Evolutionary conservation across 2,797 vertebrate species (phyloP).

Genomic region (Eleutherodactylus coqui): DNA sequence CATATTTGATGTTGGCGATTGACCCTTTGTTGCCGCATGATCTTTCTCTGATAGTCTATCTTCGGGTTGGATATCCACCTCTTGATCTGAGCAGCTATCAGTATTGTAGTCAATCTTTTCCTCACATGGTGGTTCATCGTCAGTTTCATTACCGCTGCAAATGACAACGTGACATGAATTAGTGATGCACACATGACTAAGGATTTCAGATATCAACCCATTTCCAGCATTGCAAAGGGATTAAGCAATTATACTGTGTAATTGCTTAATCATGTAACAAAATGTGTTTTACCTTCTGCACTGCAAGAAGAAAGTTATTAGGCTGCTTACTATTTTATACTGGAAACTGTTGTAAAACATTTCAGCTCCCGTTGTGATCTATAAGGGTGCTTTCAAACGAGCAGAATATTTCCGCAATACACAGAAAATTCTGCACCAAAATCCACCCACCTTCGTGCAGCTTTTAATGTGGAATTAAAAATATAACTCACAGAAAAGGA

Average conservation of each 20-base stretch:
- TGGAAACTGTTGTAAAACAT: conserved; percentile 3
- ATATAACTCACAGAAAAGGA: no score
- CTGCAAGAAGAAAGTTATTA: conserved; percentile 9
- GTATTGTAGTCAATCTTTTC: conserved; percentile 86
- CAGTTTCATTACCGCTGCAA: conserved; percentile 75
- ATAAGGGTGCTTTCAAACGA: no score
- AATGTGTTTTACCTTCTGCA: conserved; percentile 18
- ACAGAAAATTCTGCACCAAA: no score
- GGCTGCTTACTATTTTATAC: conserved; percentile 19
- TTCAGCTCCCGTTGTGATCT: conserved; percentile 3
- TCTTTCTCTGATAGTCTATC: conserved; percentile 64
- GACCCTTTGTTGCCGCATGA: conserved; percentile 57
- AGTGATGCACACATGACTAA: conserved; percentile 29
- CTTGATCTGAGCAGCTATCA: conserved; percentile 70
- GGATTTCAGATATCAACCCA: conserved; percentile 45
- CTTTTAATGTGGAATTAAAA: no score
- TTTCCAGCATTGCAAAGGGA: conserved; percentile 41
- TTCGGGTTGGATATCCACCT: conserved; percentile 71
- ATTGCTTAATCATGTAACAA: conserved; percentile 37
- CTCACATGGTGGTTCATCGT: conserved; percentile 86
- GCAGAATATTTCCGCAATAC: no score
- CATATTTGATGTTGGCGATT: conserved; percentile 17
- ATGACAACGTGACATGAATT: conserved; percentile 35
- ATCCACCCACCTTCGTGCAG: no score
- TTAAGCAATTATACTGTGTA: conserved; percentile 34